Base-by-base conservation (phyloP, 2,888 invertebrate genomes). In the Amorpha juglandis region DNA sequence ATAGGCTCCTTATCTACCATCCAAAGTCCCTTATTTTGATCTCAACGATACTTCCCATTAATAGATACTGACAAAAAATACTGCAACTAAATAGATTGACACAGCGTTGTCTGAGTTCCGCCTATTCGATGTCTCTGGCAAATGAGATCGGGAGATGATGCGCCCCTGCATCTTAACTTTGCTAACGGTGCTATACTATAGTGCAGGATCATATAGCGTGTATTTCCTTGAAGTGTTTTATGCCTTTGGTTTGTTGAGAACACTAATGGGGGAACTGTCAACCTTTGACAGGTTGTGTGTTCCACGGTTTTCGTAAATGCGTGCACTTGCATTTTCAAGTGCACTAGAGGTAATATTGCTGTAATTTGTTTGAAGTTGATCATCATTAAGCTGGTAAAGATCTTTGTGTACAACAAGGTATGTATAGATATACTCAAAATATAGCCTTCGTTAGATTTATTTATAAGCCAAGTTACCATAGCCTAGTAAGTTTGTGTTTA, bases 101-200 rank as follows among this genome's bases (percentile, higher is more conserved):
- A 78, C 74, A 74, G 71, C 74, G 86, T 81, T 84, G 82, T 82
- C 78, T 78, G 78, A 70, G 87, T 69, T 72, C 89, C 92, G 91
- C 92, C 92, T 90, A 83, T 91, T 91, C 84, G 78, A 69, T 92
- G 92, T 92, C 86, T 80, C 75, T 76, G 81, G 84, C 79, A 87
- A 91, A 92, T 91, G 52, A 64, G 45, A 27, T 14, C 9, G 52
- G 27, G 63, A 21, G 45, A 38, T 35, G 35, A 51, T 64, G 51
- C 51, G 42, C 63, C 52, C 42, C 42, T 38, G 52, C 35, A 52
- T 52, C 38, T 45, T 42, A 52, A 9, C 12, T 16, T 52, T 21
- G 42, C 42, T 64, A 38, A 64, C 42, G 21, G 16, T 51, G 63
- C 50, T 62, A n/a, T 38, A 35, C 38, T 19, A n/a, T 19, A 53